Conservation (phyloP, 1,140 invertebrate species). For the Halotydeus destructor region DNA sequence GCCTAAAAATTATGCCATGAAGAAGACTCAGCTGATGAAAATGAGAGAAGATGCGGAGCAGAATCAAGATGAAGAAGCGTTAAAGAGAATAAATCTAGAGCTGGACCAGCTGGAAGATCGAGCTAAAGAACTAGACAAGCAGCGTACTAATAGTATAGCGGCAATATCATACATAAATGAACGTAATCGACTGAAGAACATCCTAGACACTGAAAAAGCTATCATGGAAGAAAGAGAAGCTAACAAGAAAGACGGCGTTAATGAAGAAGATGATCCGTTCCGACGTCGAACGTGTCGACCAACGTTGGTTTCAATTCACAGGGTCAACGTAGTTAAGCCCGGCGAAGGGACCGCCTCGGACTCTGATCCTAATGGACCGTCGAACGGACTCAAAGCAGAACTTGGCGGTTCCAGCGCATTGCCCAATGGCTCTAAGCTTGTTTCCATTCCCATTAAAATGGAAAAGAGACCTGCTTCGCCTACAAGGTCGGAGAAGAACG, state of each 20-base stretch:
- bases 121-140: conserved; percentile 73
- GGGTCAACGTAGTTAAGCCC: too few relatives aligned
- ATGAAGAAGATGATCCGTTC: conserved; percentile 91
- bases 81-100: conserved; percentile 20
- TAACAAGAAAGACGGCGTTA: conserved; percentile 48
- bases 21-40: conserved; percentile 82
- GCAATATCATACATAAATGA: conserved; percentile 94
- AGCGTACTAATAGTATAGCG: conserved; percentile 66
- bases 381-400: too few relatives aligned
- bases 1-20: conserved; percentile 92
- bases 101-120: conserved; percentile 59
- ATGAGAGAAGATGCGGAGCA: conserved; percentile 42
- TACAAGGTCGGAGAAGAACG: conserved; percentile 27
- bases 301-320: conserved; percentile 23
- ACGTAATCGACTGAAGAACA: conserved; percentile 72
- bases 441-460: too few relatives aligned
- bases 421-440: too few relatives aligned
- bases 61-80: conserved; percentile 21
- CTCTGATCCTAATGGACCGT: too few relatives aligned
- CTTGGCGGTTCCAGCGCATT: too few relatives aligned
- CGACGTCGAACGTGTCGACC: conserved; percentile 77
- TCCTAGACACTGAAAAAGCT: conserved; percentile 83
- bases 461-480: too few relatives aligned
- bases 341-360: too few relatives aligned
- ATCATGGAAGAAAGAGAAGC: conserved; percentile 48